A percentile compares a stretch with the other conserved stretches of the same genome.
Evolutionary conservation across 2,113 vertebrate genomes (phyloP).

Genomic region (Apistogramma diplotaenia): DNA sequence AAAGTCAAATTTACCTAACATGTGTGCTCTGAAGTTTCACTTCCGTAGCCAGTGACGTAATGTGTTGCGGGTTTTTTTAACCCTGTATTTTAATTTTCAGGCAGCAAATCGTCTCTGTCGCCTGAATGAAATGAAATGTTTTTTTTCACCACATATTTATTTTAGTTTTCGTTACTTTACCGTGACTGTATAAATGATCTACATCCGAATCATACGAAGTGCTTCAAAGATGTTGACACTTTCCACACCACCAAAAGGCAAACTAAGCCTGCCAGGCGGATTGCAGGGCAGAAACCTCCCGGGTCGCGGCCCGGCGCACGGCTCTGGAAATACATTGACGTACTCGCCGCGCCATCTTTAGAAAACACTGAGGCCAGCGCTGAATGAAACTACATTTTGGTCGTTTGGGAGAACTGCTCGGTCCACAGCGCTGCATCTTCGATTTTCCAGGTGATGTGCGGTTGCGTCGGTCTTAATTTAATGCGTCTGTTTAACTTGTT

Average conservation of each 20-base stretch:
- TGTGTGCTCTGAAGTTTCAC: conserved; percentile 10
- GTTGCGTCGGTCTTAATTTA: background rate
- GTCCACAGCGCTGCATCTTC: conserved; percentile 15
- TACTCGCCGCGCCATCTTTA: conserved; percentile 78
- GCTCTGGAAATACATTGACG: conserved; percentile 54
- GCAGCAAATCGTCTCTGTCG: background rate
- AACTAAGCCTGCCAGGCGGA: background rate
- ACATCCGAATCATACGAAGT: too few relatives aligned
- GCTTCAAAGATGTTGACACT: background rate
- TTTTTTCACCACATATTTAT: too few relatives aligned
- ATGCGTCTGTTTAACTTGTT: background rate
- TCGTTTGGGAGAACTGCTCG: conserved; percentile 2
- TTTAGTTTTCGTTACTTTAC: too few relatives aligned
- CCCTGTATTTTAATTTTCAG: background rate
- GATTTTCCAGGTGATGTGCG: conserved; percentile 6
- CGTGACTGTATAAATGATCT: too few relatives aligned
- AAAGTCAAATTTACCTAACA: conserved; percentile 60
- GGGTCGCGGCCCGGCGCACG: background rate
- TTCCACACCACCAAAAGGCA: background rate
- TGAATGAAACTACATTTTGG: conserved; percentile 52
- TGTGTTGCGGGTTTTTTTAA: fast-evolving
- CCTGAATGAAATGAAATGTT: too few relatives aligned
- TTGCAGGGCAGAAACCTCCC: background rate
- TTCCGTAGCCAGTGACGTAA: conserved; percentile 47
- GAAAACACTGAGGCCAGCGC: conserved; percentile 58